Evolutionary conservation across 2,888 invertebrate genomes (phyloP), one percentile per base, ranked within the genome.

Genomic region (Melieria omissa): DNA sequence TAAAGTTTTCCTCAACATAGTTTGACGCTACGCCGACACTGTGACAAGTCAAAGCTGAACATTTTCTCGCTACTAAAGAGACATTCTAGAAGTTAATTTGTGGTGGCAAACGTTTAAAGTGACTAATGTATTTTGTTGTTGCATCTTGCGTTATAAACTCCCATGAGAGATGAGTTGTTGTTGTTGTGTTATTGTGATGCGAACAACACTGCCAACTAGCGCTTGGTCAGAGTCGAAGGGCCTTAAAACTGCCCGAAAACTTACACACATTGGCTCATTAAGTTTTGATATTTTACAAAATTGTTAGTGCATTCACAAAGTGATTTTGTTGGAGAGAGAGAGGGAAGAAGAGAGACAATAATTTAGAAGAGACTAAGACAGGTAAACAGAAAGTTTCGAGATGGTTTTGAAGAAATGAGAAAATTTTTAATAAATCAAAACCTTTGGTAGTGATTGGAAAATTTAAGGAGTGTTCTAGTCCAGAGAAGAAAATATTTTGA

Each of bases 31-130:
- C 80, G 80, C 16, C 77, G 52, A 52, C 52, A 52, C n/a, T 52
- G 52, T 82, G 81, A 81, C 82, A 82, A 80, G 80, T 75, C 78
- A 82, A 82, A 82, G 82, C 82, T 82, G 81, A 82, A 81, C 80
- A 82, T 82, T 82, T 82, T 82, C 80, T 7, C 29, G 12, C 49
- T 68, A 45, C 42, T 61, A 12, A 29, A 29, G 29, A 1, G 29
- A 29, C 2, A 29, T 52, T 68, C n/a, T 61, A 52, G 5, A 12
- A 41, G 52, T 57, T 47, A 49, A 16, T 60, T 46, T 70, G 64
- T 14, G 49, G 49, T 49, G 49, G 49, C 49, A 8, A 71, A 75
- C 72, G 78, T 77, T 80, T 82, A 77, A 78, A 80, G 80, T 82
- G 82, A 82, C 78, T 82, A 82, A 82, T 82, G 81, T 80, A 80